Evolutionary conservation across 2,888 invertebrate genomes (phyloP).

Genomic region (Margaritifera margaritifera): DNA sequence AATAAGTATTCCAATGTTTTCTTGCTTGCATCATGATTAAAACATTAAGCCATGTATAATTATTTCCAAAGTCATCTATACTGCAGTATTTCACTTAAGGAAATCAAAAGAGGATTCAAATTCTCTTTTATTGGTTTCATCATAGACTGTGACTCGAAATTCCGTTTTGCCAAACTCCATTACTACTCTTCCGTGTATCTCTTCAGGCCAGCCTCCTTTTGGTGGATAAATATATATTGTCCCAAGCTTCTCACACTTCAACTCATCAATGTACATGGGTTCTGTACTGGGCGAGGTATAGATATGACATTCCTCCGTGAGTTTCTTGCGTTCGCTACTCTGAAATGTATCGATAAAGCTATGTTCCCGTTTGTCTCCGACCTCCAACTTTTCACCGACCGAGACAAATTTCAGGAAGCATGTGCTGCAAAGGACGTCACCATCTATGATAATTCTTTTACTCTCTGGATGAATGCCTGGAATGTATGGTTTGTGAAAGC

Average conservation of each 20-base stretch:
- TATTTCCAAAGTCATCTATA: too few relatives aligned
- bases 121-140: background rate
- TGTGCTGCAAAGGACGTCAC: background rate
- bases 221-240: background rate
- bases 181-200: background rate
- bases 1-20: too few relatives aligned
- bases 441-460: background rate
- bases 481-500: background rate
- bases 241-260: background rate
- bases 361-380: constrained; percentile 1
- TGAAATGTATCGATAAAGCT: background rate
- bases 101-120: background rate
- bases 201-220: background rate
- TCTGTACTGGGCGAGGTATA: background rate
- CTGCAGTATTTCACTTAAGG: background rate
- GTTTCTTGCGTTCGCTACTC: background rate
- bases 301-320: background rate
- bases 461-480: background rate
- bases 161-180: background rate
- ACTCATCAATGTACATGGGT: background rate
- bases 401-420: background rate
- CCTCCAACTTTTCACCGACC: background rate
- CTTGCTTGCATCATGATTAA: too few relatives aligned
- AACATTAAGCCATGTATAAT: too few relatives aligned
- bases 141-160: constrained; percentile 1